Percentiles rank a stretch among this genome's conserved stretches.
These are phyloP conservation scores for Pterobdella sp. DNA, from an alignment of 2,888 invertebrate species.

Conservation along the genomic window DNA sequence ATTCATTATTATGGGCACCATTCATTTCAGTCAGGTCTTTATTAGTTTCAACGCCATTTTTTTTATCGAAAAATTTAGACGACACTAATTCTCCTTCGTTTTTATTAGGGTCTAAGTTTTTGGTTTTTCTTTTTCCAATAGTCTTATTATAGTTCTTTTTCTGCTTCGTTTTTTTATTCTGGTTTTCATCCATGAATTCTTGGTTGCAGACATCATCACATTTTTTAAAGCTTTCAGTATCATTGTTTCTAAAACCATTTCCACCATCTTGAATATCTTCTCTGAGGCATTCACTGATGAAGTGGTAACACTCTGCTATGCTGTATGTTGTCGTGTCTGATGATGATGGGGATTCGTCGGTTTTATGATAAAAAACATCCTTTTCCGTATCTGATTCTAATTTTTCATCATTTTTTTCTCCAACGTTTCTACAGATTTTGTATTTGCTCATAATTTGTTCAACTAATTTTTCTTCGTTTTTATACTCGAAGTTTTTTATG, in stretches of 20 bases:
- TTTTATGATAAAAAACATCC: no score
- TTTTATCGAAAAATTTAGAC: not conserved
- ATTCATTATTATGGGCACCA: not conserved
- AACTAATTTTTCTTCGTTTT: no score
- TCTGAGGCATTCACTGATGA: not conserved
- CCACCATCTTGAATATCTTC: not conserved
- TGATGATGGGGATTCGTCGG: no score
- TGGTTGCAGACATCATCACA: not conserved
- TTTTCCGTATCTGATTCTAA: no score
- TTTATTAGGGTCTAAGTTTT: not conserved
- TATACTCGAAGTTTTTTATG: no score
- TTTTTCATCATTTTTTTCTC: no score
- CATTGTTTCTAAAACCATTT: not conserved
- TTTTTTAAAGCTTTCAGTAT: not conserved
- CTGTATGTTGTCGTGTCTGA: no score
- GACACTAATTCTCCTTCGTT: no score
- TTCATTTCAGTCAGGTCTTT: not conserved
- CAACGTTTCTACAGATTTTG: no score
- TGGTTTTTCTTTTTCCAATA: not conserved
- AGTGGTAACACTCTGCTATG: not conserved
- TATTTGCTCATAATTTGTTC: no score
- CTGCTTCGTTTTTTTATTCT: not conserved
- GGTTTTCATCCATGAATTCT: not conserved
- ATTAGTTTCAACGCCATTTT: not conserved
- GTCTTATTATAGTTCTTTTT: not conserved